A percentile compares a stretch with the other conserved stretches of the same genome.
phyloP scores from a whole-genome alignment of 2,888 invertebrate species.

The Oligia strigilis region DNA sequence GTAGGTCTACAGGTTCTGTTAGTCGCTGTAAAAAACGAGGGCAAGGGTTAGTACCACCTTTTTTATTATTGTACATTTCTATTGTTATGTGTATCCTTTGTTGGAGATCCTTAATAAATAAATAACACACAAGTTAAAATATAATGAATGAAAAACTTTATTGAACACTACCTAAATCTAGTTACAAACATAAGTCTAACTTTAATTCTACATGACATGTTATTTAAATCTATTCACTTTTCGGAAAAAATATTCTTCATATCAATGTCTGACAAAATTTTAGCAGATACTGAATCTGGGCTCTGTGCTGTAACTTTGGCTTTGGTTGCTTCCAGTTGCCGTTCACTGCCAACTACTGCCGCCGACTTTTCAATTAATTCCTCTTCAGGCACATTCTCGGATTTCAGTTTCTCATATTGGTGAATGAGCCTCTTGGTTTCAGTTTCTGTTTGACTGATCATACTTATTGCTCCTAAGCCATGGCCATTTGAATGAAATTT shows the following conservation, averaged over 20 bases:
- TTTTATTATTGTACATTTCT: too few relatives aligned
- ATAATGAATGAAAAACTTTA: conserved; percentile 29
- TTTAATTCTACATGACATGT: background rate
- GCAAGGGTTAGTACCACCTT: too few relatives aligned
- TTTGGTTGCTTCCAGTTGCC: conserved; percentile 71
- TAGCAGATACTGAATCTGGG: conserved; percentile 78
- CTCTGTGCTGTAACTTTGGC: conserved; percentile 68
- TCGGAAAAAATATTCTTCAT: conserved; percentile 82
- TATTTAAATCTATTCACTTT: conserved; percentile 51
- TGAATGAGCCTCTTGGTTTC: conserved; percentile 91
- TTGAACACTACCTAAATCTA: conserved; percentile 44
- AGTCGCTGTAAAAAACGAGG: too few relatives aligned
- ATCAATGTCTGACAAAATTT: conserved; percentile 78
- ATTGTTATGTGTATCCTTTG: too few relatives aligned
- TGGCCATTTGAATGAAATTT: conserved; percentile 92
- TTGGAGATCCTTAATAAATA: too few relatives aligned
- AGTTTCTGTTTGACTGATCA: conserved; percentile 89
- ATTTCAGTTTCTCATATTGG: conserved; percentile 91
- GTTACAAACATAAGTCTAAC: conserved; percentile 9
- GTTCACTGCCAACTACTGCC: conserved; percentile 73
- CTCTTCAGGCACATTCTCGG: conserved; percentile 88
- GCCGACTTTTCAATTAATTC: conserved; percentile 86
- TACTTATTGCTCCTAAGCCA: conserved; percentile 89
- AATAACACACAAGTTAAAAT: background rate
- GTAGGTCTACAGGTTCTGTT: too few relatives aligned